Conservation (phyloP, 2,888 invertebrate species). For the Harpalus rufipes region DNA sequence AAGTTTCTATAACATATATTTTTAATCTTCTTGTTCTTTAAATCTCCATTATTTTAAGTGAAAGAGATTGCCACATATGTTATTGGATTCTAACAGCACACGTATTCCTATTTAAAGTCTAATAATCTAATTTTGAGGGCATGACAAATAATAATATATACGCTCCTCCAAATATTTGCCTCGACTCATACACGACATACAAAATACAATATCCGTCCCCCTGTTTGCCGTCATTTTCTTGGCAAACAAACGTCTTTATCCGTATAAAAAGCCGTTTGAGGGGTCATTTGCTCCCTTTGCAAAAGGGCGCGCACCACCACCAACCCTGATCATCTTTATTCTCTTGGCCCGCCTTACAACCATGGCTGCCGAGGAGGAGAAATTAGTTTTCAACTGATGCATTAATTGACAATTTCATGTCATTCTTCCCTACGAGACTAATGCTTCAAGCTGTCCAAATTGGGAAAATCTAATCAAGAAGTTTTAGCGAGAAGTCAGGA, state of each 20-base stretch:
- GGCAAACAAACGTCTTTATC: constrained; percentile 35
- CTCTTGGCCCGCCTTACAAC: constrained; percentile 69
- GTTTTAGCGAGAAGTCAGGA: constrained; percentile 68
- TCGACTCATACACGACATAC: background rate
- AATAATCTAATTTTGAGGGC: background rate
- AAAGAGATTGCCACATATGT: no score
- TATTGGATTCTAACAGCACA: no score
- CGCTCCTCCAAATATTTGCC: constrained; percentile 1
- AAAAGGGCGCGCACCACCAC: background rate
- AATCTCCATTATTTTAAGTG: no score
- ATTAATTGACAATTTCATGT: constrained; percentile 77
- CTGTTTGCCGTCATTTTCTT: constrained; percentile 15
- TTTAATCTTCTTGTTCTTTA: no score
- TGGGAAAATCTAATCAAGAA: constrained; percentile 76
- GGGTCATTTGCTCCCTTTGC: constrained; percentile 15
- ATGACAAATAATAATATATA: constrained; percentile 1
- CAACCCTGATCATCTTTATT: constrained; percentile 75
- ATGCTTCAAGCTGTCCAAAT: constrained; percentile 75
- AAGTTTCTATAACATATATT: no score
- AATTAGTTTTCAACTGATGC: constrained; percentile 76
- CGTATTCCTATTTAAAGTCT: background rate
- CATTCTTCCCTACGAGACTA: constrained; percentile 73
- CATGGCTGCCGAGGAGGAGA: constrained; percentile 72
- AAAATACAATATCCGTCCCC: constrained; percentile 27
- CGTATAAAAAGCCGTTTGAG: constrained; percentile 24